Evolutionary conservation across 2,797 vertebrate species (phyloP), one percentile per base, ranked within the genome.

Genomic region (Iguana delicatissima): DNA sequence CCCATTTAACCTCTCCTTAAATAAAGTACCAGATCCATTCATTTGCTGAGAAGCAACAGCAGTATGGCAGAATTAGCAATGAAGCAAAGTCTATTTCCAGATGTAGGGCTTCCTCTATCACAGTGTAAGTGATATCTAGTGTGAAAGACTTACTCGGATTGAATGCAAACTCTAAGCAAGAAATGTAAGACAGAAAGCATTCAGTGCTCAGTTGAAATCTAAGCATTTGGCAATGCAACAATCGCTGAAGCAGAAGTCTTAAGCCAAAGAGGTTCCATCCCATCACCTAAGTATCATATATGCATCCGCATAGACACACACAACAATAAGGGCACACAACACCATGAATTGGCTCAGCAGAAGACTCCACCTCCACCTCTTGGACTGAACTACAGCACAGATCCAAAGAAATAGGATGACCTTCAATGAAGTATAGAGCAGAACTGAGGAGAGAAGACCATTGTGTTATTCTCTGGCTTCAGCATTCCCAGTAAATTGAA

Each of bases 401-500:
- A 55, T 79, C 80, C 76, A 84, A 52, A 79, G 73, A 50, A 84
- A 59, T 29, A 79, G n/a, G 46, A 42, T 52, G 81, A 87, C 59
- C 59, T 8, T 83, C 50, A 55, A 84, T 73, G 76, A 69, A 29
- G 20, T 32, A 83, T 8, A 64, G 69, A 87, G 16, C 9, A 87
- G n/a, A 82, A 86, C 4, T 62, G 72, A 29, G 59, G 24, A 83
- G 24, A 86, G 76, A 83, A 84, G 35, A 32, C 72, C 38, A 46
- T 69, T 38, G 67, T 69, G 67, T 69, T 69, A 32, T 46, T 35
- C 26, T 20, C 42, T 50, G 42, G 42, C n/a, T 50, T 14, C 46
- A 55, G 46, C 24, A 93, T 84, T 81, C 92, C 89, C 57, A 80
- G 90, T 24, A 93, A 82, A 32, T 46, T 82, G 84, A 86, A 74